These are phyloP conservation scores for Cantharis rufa DNA, from an alignment of 2,888 invertebrate genomes.

Conservation along the genomic window DNA sequence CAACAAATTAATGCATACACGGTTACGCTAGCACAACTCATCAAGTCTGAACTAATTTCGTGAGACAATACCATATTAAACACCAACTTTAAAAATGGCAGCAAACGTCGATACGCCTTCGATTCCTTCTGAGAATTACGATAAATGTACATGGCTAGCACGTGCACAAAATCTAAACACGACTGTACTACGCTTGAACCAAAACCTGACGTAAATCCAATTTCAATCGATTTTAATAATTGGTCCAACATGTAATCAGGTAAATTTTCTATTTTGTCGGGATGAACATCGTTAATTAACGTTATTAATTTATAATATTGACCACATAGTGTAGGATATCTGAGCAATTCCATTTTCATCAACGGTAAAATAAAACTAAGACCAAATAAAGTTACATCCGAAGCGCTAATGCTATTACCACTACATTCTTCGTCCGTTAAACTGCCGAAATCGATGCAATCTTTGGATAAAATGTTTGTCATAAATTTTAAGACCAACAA, in stretches of 20 bases:
- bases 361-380: conserved; percentile 73
- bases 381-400: conserved; percentile 70
- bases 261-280: conserved; percentile 62
- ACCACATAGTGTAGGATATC: conserved; percentile 69
- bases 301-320: conserved; percentile 67
- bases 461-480: conserved; percentile 53
- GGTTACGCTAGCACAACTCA: conserved; percentile 63
- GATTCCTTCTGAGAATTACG: conserved; percentile 43
- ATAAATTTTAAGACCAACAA: conserved; percentile 79
- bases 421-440: conserved; percentile 32
- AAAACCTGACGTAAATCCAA: conserved; percentile 63
- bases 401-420: conserved; percentile 54
- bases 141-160: conserved; percentile 59
- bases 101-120: conserved; percentile 44
- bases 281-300: conserved; percentile 68
- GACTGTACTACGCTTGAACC: conserved; percentile 61
- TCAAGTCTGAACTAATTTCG: conserved; percentile 67
- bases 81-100: conserved; percentile 61
- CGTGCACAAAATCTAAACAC: conserved; percentile 65
- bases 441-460: conserved; percentile 52
- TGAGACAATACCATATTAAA: conserved; percentile 68
- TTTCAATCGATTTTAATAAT: conserved; percentile 61
- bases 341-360: conserved; percentile 71
- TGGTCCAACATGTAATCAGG: conserved; percentile 59
- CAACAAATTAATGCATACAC: conserved; percentile 70